Evolutionary conservation across 2,797 vertebrate species (phyloP), one percentile per base, ranked within the genome.

Genomic region (Allobates femoralis): DNA sequence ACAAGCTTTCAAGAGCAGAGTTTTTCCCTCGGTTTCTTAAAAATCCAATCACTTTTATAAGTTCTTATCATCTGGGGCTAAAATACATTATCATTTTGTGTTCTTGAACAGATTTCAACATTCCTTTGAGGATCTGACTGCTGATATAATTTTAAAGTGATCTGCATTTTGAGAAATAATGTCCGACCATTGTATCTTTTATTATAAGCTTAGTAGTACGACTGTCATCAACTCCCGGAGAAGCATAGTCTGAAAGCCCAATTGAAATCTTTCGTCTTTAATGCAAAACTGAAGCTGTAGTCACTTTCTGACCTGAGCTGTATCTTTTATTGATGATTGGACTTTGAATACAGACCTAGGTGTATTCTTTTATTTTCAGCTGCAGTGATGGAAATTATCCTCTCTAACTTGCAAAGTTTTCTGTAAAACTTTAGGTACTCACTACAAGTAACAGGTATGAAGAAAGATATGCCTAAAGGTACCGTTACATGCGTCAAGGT

Each of bases 101-200:
- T 74, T 86, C 71, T 76, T 66, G 41, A 76, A 50, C 66, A 81
- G 67, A 81, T 81, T 86, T 82, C 58, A 86, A 75, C 69, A 81
- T 81, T 86, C 85, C 79, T 86, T 82, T 86, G 85, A 86, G 85
- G 69, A 81, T 82, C 46, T 41, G 79, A 76, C 74, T 86, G 53
- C 71, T 66, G 79, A 86, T 55, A 81, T 86, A 14, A 64, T 82
- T 86, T 76, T 76, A 50, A 51, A 76, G 55, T 53, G 56, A 86
- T 86, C 85, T 86, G 79, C 85, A 81, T 86, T 86, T 86, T 41
- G 55, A 81, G 80, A 86, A 64, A 75, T 80, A 76, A 58, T 55
- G 71, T 73, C 79, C 58, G 53, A 86, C 28, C 81, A 60, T n/a
- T 55, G 71, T 67, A 82, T 67, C 55, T 81, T 86, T 86, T 81